Evolutionary conservation across 2,113 vertebrate species (phyloP).

Genomic region (Chloebia gouldiae): DNA sequence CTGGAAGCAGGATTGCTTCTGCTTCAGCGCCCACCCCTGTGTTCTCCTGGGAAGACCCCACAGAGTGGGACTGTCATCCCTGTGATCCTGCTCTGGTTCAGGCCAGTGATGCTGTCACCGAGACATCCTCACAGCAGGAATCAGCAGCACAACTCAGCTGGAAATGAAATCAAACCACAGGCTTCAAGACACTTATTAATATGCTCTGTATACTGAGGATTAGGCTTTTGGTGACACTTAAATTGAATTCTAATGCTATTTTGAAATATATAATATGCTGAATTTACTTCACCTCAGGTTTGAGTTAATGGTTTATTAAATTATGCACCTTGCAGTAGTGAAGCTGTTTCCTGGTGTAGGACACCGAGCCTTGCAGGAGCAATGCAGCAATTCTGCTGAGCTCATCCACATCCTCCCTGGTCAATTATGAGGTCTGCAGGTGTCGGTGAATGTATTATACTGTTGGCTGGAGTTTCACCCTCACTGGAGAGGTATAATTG

Average conservation of each 20-base stretch:
- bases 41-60: background rate
- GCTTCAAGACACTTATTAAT: slow-evolving; percentile 39
- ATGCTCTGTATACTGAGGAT: slow-evolving; percentile 36
- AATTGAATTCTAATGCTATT: slow-evolving; percentile 72
- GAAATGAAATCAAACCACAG: slow-evolving; percentile 46
- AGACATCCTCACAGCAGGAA: background rate
- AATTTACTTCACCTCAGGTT: slow-evolving; percentile 66
- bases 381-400: slow-evolving; percentile 21
- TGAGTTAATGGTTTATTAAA: slow-evolving; percentile 67
- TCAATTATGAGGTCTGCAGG: slow-evolving; percentile 31
- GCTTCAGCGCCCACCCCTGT: rapidly evolving
- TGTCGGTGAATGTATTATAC: background rate
- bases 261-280: slow-evolving; percentile 55
- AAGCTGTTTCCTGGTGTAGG: background rate
- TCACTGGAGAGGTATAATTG: background rate
- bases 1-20: background rate
- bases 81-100: rapidly evolving
- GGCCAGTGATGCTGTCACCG: background rate
- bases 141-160: slow-evolving; percentile 1
- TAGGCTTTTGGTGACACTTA: slow-evolving; percentile 60
- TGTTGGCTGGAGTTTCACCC: background rate
- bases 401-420: slow-evolving; percentile 16
- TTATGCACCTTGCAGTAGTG: slow-evolving; percentile 24
- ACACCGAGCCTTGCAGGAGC: background rate
- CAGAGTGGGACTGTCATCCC: background rate